These are phyloP conservation scores for Formicarius rufipectus DNA, from an alignment of 2,113 vertebrate species.

Conservation along the genomic window DNA sequence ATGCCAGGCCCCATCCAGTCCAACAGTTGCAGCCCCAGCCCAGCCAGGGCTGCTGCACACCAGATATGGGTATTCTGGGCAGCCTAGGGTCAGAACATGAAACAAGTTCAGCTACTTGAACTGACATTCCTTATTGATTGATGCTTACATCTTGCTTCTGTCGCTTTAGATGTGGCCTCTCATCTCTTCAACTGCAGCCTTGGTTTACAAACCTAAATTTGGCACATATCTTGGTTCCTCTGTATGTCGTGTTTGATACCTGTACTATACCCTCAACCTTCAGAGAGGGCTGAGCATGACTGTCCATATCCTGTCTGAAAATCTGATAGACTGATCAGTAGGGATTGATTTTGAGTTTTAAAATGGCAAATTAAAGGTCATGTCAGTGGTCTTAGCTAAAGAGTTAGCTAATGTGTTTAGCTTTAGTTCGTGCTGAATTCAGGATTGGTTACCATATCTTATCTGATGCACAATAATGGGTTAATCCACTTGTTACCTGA, in stretches of 20 bases:
- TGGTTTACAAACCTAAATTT: not conserved
- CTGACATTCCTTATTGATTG: not conserved
- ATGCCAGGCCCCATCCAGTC: not conserved
- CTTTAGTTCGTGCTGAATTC: not conserved
- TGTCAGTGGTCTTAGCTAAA: not conserved
- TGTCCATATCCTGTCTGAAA: not conserved
- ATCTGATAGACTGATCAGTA: not conserved
- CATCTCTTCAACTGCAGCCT: not conserved
- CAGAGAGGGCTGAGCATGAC: not conserved
- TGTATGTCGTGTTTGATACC: not conserved
- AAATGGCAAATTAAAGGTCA: not conserved
- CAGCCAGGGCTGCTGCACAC: not conserved
- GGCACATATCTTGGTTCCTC: not conserved
- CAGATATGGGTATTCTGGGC: not conserved
- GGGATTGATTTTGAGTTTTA: not conserved
- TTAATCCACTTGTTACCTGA: not conserved
- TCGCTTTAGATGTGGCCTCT: not conserved
- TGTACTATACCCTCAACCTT: not conserved
- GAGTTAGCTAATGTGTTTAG: not conserved
- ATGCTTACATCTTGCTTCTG: not conserved
- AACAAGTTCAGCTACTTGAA: not conserved
- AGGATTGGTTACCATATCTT: not conserved
- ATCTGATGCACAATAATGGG: not conserved
- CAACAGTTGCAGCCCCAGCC: not conserved
- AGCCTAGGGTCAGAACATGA: not conserved